Base-by-base conservation (phyloP, 2,888 invertebrate species). In the Sisyra terminalis region DNA sequence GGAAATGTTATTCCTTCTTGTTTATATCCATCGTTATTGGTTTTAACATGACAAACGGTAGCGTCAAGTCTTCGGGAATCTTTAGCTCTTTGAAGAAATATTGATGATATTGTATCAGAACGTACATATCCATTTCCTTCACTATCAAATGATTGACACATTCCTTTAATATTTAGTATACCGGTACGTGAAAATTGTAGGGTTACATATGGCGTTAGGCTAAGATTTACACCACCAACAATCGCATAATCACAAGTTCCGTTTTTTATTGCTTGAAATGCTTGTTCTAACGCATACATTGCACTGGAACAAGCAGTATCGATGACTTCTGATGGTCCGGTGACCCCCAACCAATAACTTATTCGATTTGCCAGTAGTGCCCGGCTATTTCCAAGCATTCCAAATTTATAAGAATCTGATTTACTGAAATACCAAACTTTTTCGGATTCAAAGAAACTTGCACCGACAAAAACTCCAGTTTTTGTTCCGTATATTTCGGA, bases 281-380 rank as follows among this genome's bases (percentile, higher is more conserved):
- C 84, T 47, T 79, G 78, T 53, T 90, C 85, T 46, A 90, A 49
- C 0, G 89, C 90, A 51, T 84, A 74, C 50, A 88, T 70, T 10
- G 86, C 83, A 40, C 89, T 89, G 9, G 87, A 88, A 59, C 92
- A 92, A 0, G 92, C 92, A 0, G 89, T 86, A 61, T 92, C 92
- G 11, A 89, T 70, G 1, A 84, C 71, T 64, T 78, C 87, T n/a
- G 88, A 88, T 0, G 90, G 90, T 1, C 92, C 88, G 51, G 80
- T 81, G 11, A 88, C 69, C 17, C 90, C 90, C 46, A 94, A 71
- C 63, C 79, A 79, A 59, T 85, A 92, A 2, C 90, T 90, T 48
- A 96, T 73, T 42, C 92, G 74, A 61, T 92, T 89, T 10, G 92
- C 83, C 56, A 92, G 71, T 89, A 93, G 90, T 7, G 24, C 43